These are phyloP conservation scores for Xestobium rufovillosum DNA, from an alignment of 2,888 invertebrate genomes.

Conservation along the genomic window DNA sequence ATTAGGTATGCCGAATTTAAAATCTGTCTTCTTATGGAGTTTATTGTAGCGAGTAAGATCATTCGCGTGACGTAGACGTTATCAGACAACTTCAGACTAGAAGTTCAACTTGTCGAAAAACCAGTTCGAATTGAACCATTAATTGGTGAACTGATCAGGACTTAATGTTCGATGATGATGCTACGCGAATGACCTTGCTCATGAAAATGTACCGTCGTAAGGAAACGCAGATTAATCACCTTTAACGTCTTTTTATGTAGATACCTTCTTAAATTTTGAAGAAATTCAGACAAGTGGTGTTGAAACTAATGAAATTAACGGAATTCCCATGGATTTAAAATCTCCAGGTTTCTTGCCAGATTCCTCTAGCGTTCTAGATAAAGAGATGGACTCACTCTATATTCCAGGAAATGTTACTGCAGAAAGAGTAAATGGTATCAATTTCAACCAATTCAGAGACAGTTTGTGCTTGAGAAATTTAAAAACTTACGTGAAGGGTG, in stretches of 20 bases:
- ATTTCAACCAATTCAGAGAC: conserved; percentile 42
- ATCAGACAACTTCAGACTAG: conserved; percentile 4
- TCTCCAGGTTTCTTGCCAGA: no score
- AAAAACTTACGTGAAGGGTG: conserved; percentile 36
- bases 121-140: no score
- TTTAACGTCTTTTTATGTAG: conserved; percentile 2
- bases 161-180: no score
- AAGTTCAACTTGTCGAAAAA: no score
- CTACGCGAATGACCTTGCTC: conserved; percentile 4
- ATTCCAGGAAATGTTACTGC: conserved; percentile 36
- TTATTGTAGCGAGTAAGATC: not conserved
- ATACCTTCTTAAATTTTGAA: not conserved
- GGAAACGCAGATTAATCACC: conserved; percentile 6
- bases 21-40: conserved; percentile 7
- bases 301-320: conserved; percentile 23
- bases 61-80: not conserved
- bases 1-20: conserved; percentile 23
- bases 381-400: no score
- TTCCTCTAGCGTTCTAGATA: no score
- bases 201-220: not conserved
- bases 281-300: conserved; percentile 17
- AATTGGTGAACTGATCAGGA: no score
- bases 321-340: conserved; percentile 16
- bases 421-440: conserved; percentile 43
- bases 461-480: conserved; percentile 44